Evolutionary conservation across 2,113 vertebrate genomes (phyloP), one percentile per base, ranked within the genome.

Genomic region (Pseudorasbora parva): DNA sequence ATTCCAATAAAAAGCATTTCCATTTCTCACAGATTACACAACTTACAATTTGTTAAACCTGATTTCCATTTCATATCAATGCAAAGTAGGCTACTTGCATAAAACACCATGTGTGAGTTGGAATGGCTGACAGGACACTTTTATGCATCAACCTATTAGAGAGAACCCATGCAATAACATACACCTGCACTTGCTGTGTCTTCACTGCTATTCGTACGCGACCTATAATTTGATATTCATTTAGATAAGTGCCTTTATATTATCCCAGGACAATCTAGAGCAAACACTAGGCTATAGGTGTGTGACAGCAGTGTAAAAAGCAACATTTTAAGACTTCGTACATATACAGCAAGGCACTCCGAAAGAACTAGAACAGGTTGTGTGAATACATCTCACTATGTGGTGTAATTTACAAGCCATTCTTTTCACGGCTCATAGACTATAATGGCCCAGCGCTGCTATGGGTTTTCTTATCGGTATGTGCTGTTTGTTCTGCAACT

Each of bases 371-470:
- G n/a, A 74, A 51, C 6, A 30, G 23, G 23, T 27, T 51, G 15
- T 64, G 43, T 79, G 25, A 79, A 66, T 33, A 23, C 57, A 66
- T 79, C 77, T 49, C 59, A 74, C 25, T 27, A n/a, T 64, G 77
- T 49, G 43, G 23, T 62, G 59, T 62, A 79, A 79, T 47, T 62
- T n/a, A 64, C 57, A 41, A 79, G 15, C 25, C 59, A 47, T 79
- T 79, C 23, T 66, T 47, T 66, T 79, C 41, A 79, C 59, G 77
- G 59, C 59, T 66, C 41, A 66, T 47, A 49, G 8, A 79, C n/a
- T 79, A 79, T 64, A 79, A 64, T 79, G 59, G 77, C 57, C 57
- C 77, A 21, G 25, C 15, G 57, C 76, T 47, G 37, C 76, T 45
- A 78, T 47, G 33, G 76, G 21, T 14, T 47, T 59, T 76, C 7